phyloP scores from a whole-genome alignment of 2,113 vertebrate genomes.

The Cyanocitta stelleri region DNA sequence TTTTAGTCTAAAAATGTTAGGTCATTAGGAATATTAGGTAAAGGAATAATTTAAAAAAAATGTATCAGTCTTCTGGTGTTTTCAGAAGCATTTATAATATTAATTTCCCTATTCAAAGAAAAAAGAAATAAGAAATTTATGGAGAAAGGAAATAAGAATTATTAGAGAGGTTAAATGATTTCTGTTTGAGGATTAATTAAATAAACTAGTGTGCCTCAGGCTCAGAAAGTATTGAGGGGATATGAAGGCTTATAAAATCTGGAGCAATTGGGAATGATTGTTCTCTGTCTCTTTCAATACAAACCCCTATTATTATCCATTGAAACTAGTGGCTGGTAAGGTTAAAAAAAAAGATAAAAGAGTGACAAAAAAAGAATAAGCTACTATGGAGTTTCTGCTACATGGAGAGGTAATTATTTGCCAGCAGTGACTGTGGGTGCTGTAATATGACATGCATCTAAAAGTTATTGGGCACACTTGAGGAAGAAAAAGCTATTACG shows the following conservation, averaged over 20 bases:
- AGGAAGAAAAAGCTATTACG: neutral
- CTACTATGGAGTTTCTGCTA: neutral
- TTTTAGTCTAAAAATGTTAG: neutral
- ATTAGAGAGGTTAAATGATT: neutral
- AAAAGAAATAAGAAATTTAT: neutral
- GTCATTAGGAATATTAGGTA: neutral
- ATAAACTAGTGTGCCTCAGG: neutral
- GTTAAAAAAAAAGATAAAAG: too few species aligned
- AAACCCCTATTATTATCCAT: neutral
- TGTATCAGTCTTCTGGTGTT: neutral
- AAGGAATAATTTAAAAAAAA: neutral
- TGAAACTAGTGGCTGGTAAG: neutral
- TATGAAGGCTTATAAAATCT: neutral
- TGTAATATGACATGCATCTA: neutral
- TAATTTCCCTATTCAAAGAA: neutral
- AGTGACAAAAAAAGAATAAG: fast-evolving
- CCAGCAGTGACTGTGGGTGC: neutral
- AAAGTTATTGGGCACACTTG: neutral
- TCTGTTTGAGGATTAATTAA: constrained; percentile 13
- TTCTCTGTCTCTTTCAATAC: neutral
- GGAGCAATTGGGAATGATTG: neutral
- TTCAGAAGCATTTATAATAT: neutral
- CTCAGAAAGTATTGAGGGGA: neutral
- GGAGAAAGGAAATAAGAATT: neutral
- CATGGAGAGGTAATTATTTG: neutral